Evolutionary conservation across 2,797 vertebrate species (phyloP), one percentile per base, ranked within the genome.

Genomic region (Antennarius maculatus): DNA sequence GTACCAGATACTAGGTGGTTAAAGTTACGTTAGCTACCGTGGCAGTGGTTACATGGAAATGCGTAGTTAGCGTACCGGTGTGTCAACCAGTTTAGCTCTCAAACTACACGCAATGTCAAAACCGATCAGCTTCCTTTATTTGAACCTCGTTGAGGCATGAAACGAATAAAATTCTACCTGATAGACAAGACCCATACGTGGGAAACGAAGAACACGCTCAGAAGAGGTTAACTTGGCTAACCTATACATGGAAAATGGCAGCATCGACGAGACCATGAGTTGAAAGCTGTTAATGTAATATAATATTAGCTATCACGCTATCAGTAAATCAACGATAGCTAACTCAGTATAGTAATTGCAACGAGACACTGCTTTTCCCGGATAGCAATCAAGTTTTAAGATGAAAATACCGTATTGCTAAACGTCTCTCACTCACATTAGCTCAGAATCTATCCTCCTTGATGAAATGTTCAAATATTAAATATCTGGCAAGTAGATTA

Each of bases 51-150:
- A 75, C 76, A 86, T 77, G 80, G 81, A 92, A 92, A 91, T 92
- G 90, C 91, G 92, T 90, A 92, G 91, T 90, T 91, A 74, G 70
- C 81, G 80, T 86, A 87, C 85, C 82, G 86, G 86, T 86, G 71
- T 87, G 77, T 83, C 79, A 84, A 78, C 65, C 77, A 77, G 57
- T 81, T 74, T 52, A 77, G 67, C 71, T 57, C 12, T 16, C 10
- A 4, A 16, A 57, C 73, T 37, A 78, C 79, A 81, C 64, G 29
- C 60, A 69, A 41, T 46, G 18, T 16, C 48, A 58, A 46, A 68
- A 43, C 45, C 34, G 0, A 48, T 67, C n/a, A 66, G 61, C 61
- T 48, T 48, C 8, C 41, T 66, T 23, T 51, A 53, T 63, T 54
- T 55, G 47, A 10, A 46, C 17, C 14, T 34, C 47, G 49, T 63